Conservation (phyloP, 2,113 vertebrate species). For the Maccullochella peelii region DNA sequence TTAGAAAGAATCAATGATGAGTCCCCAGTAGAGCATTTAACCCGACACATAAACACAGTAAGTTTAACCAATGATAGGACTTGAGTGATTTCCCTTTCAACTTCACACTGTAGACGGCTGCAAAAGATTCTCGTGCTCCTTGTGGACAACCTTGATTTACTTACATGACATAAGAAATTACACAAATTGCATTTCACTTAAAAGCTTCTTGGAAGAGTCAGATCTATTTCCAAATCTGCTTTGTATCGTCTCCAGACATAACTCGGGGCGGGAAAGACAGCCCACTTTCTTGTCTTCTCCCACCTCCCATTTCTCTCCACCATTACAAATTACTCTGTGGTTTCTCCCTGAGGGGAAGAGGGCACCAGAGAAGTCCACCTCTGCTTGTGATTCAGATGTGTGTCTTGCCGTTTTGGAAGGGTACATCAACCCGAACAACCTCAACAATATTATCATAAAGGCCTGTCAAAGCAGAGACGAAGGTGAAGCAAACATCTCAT, state of each 20-base stretch:
- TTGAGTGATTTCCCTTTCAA: not conserved
- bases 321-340: constrained; percentile 18
- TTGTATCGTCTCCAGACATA: constrained; percentile 58
- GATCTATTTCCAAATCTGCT: constrained; percentile 45
- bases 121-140: not conserved
- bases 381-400: constrained; percentile 10
- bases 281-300: constrained; percentile 4
- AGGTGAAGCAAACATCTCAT: constrained; percentile 35
- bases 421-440: not conserved
- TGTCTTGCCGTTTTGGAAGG: not conserved
- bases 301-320: constrained; percentile 12
- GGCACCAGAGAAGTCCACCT: not conserved
- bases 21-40: constrained; percentile 8
- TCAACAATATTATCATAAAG: constrained; percentile 25
- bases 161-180: constrained; percentile 43
- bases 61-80: constrained; percentile 8
- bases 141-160: constrained; percentile 61
- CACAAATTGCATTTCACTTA: constrained; percentile 50
- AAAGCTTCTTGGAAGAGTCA: constrained; percentile 56
- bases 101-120: constrained; percentile 9
- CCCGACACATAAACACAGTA: constrained; percentile 8
- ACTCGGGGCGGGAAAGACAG: constrained; percentile 5
- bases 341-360: constrained; percentile 17
- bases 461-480: constrained; percentile 34
- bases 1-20: not conserved